Evolutionary conservation across 37 sponge, comb jelly and placozoan species (phyloP).

Genomic region (Mnemiopsis leidyi): DNA sequence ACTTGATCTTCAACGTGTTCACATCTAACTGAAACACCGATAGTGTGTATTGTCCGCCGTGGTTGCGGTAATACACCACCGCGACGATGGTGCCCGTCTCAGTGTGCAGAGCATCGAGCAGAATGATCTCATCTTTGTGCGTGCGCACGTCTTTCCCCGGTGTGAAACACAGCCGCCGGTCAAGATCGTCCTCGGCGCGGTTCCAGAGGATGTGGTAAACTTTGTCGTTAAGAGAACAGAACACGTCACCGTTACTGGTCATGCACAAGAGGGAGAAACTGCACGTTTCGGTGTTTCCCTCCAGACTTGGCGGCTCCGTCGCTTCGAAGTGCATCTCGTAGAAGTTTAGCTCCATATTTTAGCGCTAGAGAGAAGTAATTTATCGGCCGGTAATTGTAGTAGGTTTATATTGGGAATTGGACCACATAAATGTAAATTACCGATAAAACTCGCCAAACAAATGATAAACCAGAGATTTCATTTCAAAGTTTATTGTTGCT

Average conservation of each 20-base stretch:
- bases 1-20: not conserved
- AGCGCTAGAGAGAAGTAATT: not conserved
- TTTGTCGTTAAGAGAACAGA: constrained; percentile 17
- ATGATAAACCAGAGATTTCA: no score
- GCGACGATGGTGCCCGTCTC: not conserved
- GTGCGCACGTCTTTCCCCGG: not conserved
- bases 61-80: not conserved
- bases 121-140: not conserved
- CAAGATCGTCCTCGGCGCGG: not conserved
- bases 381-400: not conserved
- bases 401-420: no score
- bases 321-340: constrained; percentile 63
- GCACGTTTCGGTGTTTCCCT: not conserved
- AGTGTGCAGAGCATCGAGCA: not conserved
- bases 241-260: not conserved
- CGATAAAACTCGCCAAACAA: no score
- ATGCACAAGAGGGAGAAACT: constrained; percentile 15
- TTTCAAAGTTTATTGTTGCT: no score
- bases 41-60: not conserved
- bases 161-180: not conserved
- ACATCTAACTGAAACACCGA: not conserved
- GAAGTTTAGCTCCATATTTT: constrained; percentile 34
- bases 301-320: constrained; percentile 2
- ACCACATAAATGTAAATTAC: no score
- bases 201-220: constrained; percentile 49